Evolutionary conservation across 2,888 invertebrate species (phyloP).

Genomic region (Megalurothrips usitatus): DNA sequence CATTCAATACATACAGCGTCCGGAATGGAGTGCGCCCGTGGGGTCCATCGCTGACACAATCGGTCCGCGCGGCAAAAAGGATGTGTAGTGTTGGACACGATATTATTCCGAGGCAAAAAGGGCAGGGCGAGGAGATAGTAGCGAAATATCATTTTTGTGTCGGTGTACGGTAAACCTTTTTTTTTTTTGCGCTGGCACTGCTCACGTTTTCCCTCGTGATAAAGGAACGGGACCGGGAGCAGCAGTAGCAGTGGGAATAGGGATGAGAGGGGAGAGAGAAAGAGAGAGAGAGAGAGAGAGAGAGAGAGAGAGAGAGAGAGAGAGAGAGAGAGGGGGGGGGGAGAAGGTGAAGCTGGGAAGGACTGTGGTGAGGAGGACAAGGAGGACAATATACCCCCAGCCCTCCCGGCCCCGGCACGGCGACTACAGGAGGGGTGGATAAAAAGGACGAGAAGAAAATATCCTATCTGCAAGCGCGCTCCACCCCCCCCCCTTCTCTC

Average conservation of each 20-base stretch:
- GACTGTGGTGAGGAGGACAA: background rate
- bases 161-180: no score
- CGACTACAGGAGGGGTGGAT: background rate
- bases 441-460: constrained; percentile 4
- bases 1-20: no score
- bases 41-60: no score
- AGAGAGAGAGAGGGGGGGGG: background rate
- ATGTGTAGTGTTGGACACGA: no score
- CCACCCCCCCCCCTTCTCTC: background rate
- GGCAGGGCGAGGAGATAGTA: no score
- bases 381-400: background rate
- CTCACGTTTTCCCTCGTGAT: no score
- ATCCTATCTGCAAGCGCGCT: background rate
- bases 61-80: no score
- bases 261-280: background rate
- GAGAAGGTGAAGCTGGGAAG: background rate
- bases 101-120: no score
- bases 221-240: no score
- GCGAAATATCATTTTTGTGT: no score
- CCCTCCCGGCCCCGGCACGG: background rate
- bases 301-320: background rate
- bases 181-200: no score
- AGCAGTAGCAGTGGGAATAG: background rate
- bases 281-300: background rate
- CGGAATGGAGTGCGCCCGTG: no score